phyloP scores from a whole-genome alignment of 2,888 invertebrate species.

The Neelides folsomi region DNA sequence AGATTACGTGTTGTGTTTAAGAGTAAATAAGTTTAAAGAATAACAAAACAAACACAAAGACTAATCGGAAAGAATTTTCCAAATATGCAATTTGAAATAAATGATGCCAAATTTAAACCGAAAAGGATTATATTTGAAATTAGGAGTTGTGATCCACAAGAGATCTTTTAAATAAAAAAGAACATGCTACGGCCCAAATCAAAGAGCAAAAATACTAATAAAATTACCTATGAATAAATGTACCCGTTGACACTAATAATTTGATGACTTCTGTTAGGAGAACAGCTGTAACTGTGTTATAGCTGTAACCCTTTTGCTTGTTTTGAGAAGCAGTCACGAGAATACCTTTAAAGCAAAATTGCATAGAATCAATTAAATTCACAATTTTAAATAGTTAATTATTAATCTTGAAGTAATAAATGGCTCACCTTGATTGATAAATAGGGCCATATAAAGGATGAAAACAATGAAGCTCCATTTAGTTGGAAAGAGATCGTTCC shows the following conservation, averaged over 20 bases:
- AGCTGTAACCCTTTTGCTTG: conserved; percentile 63
- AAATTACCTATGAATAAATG: conserved; percentile 44
- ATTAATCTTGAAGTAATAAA: conserved; percentile 1
- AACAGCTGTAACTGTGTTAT: conserved; percentile 77
- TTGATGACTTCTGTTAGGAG: conserved; percentile 77
- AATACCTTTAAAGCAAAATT: no score
- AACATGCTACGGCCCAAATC: neutral
- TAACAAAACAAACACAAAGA: no score
- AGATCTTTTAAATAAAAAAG: neutral
- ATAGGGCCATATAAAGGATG: conserved; percentile 69
- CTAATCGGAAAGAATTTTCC: no score
- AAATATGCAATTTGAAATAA: no score
- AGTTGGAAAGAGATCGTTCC: conserved; percentile 65
- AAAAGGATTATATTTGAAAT: neutral
- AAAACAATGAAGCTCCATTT: conserved; percentile 67
- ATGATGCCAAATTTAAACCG: neutral
- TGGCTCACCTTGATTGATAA: conserved; percentile 75
- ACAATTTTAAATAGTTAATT: no score
- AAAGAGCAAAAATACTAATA: conserved; percentile 2
- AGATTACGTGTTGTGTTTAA: no score
- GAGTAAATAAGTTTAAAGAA: no score
- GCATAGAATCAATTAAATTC: no score
- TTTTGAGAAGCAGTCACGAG: conserved; percentile 81
- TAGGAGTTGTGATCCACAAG: no score
- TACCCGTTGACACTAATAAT: conserved; percentile 53